A percentile compares a stretch with the other conserved stretches of the same genome.
Evolutionary conservation across 2,113 vertebrate species (phyloP).

Genomic region (Notarius quadriscutis): DNA sequence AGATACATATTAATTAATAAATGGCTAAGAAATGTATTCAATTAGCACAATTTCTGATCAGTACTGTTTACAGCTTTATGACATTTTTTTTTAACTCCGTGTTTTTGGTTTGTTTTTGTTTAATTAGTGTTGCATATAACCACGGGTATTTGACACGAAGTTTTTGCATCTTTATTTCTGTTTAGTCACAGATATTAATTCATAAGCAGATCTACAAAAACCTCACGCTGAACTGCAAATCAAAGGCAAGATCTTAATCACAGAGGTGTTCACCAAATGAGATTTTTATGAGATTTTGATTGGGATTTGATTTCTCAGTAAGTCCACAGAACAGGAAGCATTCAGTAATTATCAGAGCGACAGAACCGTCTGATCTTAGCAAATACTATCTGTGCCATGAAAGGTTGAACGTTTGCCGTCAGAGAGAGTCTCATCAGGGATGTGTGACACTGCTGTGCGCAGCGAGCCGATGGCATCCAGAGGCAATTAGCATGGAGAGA

Average conservation of each 20-base stretch:
- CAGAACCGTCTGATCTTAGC: conserved; percentile 26
- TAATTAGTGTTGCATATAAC: neutral
- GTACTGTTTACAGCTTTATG: neutral
- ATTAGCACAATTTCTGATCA: neutral
- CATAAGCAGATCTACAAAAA: neutral
- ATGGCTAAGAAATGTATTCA: neutral
- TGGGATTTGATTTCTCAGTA: conserved; percentile 21
- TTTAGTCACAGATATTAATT: neutral
- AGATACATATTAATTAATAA: neutral
- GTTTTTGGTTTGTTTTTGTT: neutral
- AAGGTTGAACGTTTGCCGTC: conserved; percentile 19
- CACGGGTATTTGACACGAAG: neutral
- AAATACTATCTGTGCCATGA: conserved; percentile 29
- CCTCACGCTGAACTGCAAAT: neutral
- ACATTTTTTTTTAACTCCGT: neutral
- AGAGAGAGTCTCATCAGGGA: conserved; percentile 32
- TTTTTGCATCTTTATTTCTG: neutral
- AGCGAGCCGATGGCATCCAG: conserved; percentile 71
- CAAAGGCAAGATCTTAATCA: neutral
- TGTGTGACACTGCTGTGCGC: conserved; percentile 67
- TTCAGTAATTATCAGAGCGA: conserved; percentile 28
- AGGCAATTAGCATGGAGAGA: conserved; percentile 74
- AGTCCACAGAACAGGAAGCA: conserved; percentile 7
- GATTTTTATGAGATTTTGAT: conserved; percentile 12
- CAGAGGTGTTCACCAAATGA: conserved; percentile 15